These are phyloP conservation scores for Vannuccia rotundouncinata DNA, from an alignment of 2,888 invertebrate species.

Conservation along the genomic window DNA sequence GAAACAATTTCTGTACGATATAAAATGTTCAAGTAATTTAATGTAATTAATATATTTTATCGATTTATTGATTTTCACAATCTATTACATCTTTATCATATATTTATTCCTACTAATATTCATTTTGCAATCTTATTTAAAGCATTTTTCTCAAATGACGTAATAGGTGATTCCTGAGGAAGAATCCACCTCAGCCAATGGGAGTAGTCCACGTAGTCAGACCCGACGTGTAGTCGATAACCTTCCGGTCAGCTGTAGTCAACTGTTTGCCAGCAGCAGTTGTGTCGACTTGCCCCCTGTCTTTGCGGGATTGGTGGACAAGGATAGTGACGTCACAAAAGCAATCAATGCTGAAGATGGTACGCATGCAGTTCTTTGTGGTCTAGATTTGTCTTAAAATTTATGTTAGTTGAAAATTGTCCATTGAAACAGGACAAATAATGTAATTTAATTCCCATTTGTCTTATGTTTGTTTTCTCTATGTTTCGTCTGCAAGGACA, in stretches of 20 bases:
- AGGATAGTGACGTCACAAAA: background rate
- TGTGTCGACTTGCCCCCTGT: background rate
- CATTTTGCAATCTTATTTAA: background rate
- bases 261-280: slow-evolving; percentile 19
- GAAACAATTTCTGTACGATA: no score
- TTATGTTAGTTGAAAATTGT: no score
- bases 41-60: no score
- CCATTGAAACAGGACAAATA: no score
- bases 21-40: no score
- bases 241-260: background rate
- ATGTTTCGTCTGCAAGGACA: no score
- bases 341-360: slow-evolving; percentile 6
- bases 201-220: background rate
- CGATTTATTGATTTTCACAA: no score
- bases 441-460: no score
- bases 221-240: background rate
- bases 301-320: background rate
- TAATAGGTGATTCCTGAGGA: background rate
- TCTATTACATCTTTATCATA: background rate
- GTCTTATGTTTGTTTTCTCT: no score
- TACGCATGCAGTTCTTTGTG: no score
- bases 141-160: background rate
- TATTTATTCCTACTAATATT: background rate
- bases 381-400: no score
- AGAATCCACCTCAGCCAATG: background rate